phyloP scores from a whole-genome alignment of 1,140 invertebrate species.

The Lithobius niger region DNA sequence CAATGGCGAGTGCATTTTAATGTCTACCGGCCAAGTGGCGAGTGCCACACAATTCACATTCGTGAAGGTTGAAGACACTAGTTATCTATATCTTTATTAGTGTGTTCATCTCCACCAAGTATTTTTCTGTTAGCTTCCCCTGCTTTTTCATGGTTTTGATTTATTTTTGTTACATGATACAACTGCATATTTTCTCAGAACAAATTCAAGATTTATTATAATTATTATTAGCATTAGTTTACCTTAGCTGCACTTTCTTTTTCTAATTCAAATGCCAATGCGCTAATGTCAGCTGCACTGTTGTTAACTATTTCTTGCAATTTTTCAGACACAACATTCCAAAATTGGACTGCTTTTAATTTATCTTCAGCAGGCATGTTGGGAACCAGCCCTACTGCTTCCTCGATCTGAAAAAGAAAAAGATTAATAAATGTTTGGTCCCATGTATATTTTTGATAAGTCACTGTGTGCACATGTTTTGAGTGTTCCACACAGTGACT shows the following conservation, averaged over 20 bases:
- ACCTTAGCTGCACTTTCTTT: slow-evolving; percentile 16
- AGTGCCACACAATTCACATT: too few species aligned
- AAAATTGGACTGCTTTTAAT: slow-evolving; percentile 25
- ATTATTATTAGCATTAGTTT: background rate
- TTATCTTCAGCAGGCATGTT: slow-evolving; percentile 25
- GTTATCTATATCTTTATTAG: too few species aligned
- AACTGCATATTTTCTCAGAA: background rate
- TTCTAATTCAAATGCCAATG: slow-evolving; percentile 20
- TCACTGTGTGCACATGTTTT: background rate
- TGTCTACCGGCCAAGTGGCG: too few species aligned
- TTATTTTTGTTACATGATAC: too few species aligned
- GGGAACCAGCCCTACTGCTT: slow-evolving; percentile 24
- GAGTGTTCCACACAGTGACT: background rate
- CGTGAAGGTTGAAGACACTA: too few species aligned
- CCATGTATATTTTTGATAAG: slow-evolving; percentile 8
- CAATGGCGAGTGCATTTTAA: too few species aligned
- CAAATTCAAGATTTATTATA: background rate
- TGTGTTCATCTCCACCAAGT: too few species aligned
- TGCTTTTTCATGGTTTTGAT: too few species aligned
- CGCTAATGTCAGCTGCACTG: slow-evolving; percentile 21
- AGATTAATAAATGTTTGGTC: slow-evolving; percentile 7
- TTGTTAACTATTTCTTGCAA: slow-evolving; percentile 28
- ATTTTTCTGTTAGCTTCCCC: too few species aligned
- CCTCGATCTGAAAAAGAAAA: slow-evolving; percentile 26
- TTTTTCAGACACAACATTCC: slow-evolving; percentile 28